phyloP scores from a whole-genome alignment of 2,113 vertebrate species.

The Thunnus thynnus region DNA sequence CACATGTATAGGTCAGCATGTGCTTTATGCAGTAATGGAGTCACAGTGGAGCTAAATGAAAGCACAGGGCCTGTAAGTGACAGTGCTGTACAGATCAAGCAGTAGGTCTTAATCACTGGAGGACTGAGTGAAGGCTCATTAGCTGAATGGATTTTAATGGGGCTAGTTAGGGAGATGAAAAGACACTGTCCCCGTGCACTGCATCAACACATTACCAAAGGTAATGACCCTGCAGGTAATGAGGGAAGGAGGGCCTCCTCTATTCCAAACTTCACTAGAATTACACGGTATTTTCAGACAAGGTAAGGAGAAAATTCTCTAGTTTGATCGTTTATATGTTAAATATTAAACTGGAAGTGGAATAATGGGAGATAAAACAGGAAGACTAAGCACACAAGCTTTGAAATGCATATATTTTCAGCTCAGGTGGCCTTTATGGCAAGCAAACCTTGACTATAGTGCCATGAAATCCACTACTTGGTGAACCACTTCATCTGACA shows the following conservation, averaged over 20 bases:
- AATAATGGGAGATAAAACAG: not conserved
- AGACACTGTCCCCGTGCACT: constrained; percentile 64
- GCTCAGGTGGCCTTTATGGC: constrained; percentile 33
- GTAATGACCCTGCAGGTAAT: constrained; percentile 74
- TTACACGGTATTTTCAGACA: constrained; percentile 9
- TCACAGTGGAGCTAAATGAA: constrained; percentile 47
- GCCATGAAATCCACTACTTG: constrained; percentile 52
- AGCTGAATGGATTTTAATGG: constrained; percentile 79
- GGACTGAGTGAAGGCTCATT: constrained; percentile 75
- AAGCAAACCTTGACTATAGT: constrained; percentile 38
- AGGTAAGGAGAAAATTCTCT: not conserved
- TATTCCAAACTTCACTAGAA: constrained; percentile 26
- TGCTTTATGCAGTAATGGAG: constrained; percentile 34
- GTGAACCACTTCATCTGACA: constrained; percentile 40
- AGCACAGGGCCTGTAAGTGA: constrained; percentile 30
- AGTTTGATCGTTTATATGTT: not conserved
- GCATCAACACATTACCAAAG: constrained; percentile 72
- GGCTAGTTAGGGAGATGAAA: constrained; percentile 76
- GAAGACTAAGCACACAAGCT: not conserved
- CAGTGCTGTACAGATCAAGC: constrained; percentile 51
- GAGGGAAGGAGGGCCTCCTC: constrained; percentile 31
- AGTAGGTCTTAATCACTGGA: constrained; percentile 68
- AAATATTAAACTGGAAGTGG: constrained; percentile 6
- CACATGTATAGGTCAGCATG: not conserved
- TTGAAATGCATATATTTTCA: constrained; percentile 33